Percentiles rank a stretch among this genome's conserved stretches.
Conservation (phyloP, 2,113 vertebrate genomes). For the Dipodomys merriami region DNA sequence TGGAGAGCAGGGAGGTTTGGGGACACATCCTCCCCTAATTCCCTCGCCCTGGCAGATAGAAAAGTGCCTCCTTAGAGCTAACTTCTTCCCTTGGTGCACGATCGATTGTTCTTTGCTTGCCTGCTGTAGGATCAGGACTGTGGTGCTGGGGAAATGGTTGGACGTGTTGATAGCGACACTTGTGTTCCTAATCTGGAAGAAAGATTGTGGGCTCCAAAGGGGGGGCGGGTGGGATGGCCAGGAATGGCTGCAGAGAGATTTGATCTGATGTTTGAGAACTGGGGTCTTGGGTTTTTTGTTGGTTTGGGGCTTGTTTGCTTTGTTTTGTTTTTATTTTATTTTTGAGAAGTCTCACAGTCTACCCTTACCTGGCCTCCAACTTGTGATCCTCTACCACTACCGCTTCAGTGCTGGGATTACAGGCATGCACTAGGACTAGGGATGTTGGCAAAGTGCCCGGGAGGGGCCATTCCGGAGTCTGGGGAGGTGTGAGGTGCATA, state of each 20-base stretch:
- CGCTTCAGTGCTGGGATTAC: no score
- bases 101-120: background rate
- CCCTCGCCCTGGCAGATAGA: background rate
- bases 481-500: constrained; percentile 60
- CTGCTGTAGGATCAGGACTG: background rate
- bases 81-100: background rate
- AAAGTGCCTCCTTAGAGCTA: background rate
- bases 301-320: background rate
- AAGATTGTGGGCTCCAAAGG: background rate
- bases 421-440: background rate
- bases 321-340: background rate
- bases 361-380: no score
- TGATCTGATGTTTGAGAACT: background rate
- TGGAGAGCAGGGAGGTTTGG: background rate
- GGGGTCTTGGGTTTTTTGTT: background rate
- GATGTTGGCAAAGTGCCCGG: constrained; percentile 52
- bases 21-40: background rate
- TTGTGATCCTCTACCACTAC: no score
- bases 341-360: no score
- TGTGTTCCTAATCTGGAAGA: constrained; percentile 11
- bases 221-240: no score
- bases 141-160: background rate
- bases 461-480: constrained; percentile 61
- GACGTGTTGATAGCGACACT: background rate
- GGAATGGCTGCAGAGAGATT: background rate